Evolutionary conservation across 2,113 vertebrate species (phyloP), one percentile per base, ranked within the genome.

Genomic region (Nipponia nippon): DNA sequence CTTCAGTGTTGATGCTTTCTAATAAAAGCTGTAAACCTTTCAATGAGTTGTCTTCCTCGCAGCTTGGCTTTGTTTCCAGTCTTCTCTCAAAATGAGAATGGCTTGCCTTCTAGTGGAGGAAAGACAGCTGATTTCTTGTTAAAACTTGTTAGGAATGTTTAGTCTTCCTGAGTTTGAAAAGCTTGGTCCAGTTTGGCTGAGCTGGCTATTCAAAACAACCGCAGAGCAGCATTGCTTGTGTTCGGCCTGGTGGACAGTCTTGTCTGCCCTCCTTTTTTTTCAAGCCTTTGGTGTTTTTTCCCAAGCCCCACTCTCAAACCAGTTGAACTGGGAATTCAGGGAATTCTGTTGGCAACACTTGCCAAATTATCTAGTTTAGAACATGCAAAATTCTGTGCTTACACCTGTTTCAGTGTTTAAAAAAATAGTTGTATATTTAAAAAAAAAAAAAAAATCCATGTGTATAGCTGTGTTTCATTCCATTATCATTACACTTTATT

Each of bases 201-300:
- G 56, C 61, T 21, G 63, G 65, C 2, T 25, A 1, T 10, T 23
- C 13, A 4, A 13, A 5, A 7, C 13, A 18, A 8, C 9, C 3
- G 2, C 11, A 11, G 21, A 26, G 56, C 78, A 25, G 52, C 0
- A 0, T 2, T 9, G 82, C 32, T 32, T 0, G 6, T 18, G 11
- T 9, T 5, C 16, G 38, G 19, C 15, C 18, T 7, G 9, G 44
- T 3, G 42, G 26, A 25, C 36, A 8, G 6, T 7, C 29, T 20
- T 16, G 2, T 7, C 44, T 40, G 21, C 21, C 20, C 4, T 12
- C 36, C 34, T 10, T 30, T 46, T 21, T 2, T 2, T 13, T 26
- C 56, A 8, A 32, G 18, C 29, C 38, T 30, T 32, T 3, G 29
- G 15, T 21, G 3, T 6, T 42, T 53, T 38, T 34, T 44, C 29